Percentiles rank a stretch among this genome's conserved stretches.
Conservation (phyloP, 1,140 invertebrate genomes). For the Drosophila watanabei region DNA sequence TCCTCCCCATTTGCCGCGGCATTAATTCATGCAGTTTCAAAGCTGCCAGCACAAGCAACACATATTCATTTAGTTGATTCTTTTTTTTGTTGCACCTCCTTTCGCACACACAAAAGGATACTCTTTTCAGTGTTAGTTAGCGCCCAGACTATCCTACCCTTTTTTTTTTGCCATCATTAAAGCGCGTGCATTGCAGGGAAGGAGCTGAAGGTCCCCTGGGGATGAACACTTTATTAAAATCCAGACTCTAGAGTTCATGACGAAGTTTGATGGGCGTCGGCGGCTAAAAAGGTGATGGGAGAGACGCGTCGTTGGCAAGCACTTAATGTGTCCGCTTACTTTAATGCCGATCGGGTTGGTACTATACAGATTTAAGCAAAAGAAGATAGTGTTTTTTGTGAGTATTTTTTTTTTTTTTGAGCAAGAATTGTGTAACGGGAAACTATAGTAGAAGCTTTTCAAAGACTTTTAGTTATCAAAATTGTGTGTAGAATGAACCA, state of each 20-base stretch:
- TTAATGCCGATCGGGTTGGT: slow-evolving; percentile 24
- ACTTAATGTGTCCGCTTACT: slow-evolving; percentile 22
- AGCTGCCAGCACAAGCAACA: slow-evolving; percentile 48
- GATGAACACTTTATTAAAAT: slow-evolving; percentile 62
- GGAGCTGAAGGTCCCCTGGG: slow-evolving; percentile 1
- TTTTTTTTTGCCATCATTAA: slow-evolving; percentile 59
- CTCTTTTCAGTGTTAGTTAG: slow-evolving; percentile 53
- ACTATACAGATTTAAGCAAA: not conserved
- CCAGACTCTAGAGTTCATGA: slow-evolving; percentile 68
- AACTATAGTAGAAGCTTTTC: not conserved
- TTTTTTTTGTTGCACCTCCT: slow-evolving; percentile 44
- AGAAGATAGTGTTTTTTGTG: not conserved
- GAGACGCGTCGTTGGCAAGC: slow-evolving; percentile 10
- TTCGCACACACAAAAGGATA: slow-evolving; percentile 54
- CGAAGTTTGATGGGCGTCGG: slow-evolving; percentile 39
- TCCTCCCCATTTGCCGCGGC: slow-evolving; percentile 39
- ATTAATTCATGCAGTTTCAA: slow-evolving; percentile 77
- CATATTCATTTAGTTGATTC: slow-evolving; percentile 57
- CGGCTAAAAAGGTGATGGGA: slow-evolving; percentile 12
- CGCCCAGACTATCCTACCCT: slow-evolving; percentile 35
- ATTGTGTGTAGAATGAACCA: not conserved
- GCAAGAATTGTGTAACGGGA: not conserved
- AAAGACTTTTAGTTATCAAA: not conserved
- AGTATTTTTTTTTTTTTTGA: not conserved
- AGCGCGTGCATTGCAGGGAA: slow-evolving; percentile 34